Evolutionary conservation across 2,113 vertebrate genomes (phyloP), one percentile per base, ranked within the genome.

Genomic region (Hemibagrus wyckioides): DNA sequence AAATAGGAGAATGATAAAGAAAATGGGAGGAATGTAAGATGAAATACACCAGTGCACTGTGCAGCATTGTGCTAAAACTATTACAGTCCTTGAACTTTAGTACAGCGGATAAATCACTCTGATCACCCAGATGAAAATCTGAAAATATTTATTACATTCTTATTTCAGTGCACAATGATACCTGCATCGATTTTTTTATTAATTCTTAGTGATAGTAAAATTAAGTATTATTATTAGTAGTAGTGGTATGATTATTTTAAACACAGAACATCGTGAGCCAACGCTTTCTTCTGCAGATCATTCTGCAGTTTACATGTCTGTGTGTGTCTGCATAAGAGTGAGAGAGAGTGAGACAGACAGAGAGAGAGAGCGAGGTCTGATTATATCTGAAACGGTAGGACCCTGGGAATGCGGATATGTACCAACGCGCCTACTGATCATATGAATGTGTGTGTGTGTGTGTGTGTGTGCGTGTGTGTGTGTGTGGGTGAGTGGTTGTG

Each of bases 321-420:
- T 83, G 57, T 82, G 30, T 80, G 25, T 84, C 39, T 71, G 21
- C 15, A 33, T 82, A 69, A 63, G 39, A 41, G 28, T 14, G 65
- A 25, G 48, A 39, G 65, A 33, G 30, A 71, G 69, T 41, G 33
- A 73, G 36, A 71, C 33, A 71, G 33, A 71, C 17, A 73, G 69
- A 25, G 36, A 41, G 36, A 25, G 67, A 69, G 67, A 69, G n/a
- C n/a, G n/a, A 10, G 9, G 30, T 54, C 50, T 90, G 85, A 90
- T 89, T 25, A 30, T 71, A 90, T 89, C 89, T 85, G 23, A 36
- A 81, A 85, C 87, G 61, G 28, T 39, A 80, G 86, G 80, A 85
- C 79, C 48, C 36, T 67, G 82, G 80, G 61, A 87, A 85, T 87
- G 83, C 54, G 79, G 57, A 90, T 83, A 87, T 84, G 63, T 83